A percentile compares a stretch with the other conserved stretches of the same genome.
Evolutionary conservation across 2,113 vertebrate species (phyloP).

Genomic region (Chaenocephalus aceratus): DNA sequence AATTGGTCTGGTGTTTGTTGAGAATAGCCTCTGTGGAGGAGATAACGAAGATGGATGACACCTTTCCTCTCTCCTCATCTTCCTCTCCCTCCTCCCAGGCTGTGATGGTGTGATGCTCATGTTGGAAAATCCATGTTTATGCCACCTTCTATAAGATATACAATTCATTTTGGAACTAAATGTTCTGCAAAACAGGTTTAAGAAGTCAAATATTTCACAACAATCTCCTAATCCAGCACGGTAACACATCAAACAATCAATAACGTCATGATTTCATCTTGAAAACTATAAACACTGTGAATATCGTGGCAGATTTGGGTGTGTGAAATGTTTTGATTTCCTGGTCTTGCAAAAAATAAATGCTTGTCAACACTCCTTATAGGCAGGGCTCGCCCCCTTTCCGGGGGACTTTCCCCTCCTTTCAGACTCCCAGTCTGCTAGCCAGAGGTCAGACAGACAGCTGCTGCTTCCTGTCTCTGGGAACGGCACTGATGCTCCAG

Average conservation of each 20-base stretch:
- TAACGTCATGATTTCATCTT: neutral
- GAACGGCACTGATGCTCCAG: constrained; percentile 59
- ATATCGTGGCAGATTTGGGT: neutral
- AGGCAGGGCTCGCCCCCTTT: constrained; percentile 18
- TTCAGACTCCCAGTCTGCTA: constrained; percentile 34
- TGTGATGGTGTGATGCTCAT: neutral
- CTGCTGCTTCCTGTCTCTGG: constrained; percentile 75
- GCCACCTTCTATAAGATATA: neutral
- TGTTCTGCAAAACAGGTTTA: neutral
- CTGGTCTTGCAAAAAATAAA: neutral
- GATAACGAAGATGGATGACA: constrained; percentile 45
- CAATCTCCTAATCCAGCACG: neutral
- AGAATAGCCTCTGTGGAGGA: constrained; percentile 32
- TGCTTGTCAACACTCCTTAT: neutral
- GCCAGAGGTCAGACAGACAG: constrained; percentile 65
- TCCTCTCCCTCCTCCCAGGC: neutral
- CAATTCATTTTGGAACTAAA: neutral
- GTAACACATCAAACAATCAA: neutral
- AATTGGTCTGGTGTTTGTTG: constrained; percentile 30
- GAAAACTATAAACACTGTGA: neutral
- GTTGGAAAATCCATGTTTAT: neutral
- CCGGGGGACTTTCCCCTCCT: constrained; percentile 22
- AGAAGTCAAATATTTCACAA: neutral
- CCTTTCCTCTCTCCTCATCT: neutral
- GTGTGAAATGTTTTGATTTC: constrained; percentile 2